A percentile compares a stretch with the other conserved stretches of the same genome.
Evolutionary conservation across 1,140 invertebrate species (phyloP).

Genomic region (Sycophila sp.): DNA sequence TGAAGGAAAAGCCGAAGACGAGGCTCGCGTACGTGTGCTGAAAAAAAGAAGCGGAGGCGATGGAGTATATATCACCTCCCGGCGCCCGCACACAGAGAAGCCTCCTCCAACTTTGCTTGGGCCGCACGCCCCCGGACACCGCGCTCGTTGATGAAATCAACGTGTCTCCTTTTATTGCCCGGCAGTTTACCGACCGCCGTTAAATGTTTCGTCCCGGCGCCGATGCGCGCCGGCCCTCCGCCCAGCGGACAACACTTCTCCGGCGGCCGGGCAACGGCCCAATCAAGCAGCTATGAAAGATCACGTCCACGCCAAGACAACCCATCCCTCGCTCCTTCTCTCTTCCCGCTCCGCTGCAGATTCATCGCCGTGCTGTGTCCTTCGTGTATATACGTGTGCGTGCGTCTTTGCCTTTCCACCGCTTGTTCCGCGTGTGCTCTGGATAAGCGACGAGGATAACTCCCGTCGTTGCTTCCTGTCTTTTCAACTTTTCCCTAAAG

Average conservation of each 20-base stretch:
- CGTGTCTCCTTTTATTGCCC: conserved; percentile 63
- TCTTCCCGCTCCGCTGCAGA: not conserved
- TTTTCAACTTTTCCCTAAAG: not conserved
- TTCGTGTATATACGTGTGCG: not conserved
- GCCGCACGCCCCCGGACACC: not conserved
- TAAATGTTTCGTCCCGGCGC: conserved; percentile 60
- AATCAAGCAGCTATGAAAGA: conserved; percentile 66
- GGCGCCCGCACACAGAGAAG: too few species aligned
- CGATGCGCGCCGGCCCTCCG: not conserved
- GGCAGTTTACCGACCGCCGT: conserved; percentile 49
- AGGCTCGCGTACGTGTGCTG: conserved; percentile 1
- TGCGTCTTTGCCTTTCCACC: not conserved
- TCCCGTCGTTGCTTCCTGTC: not conserved
- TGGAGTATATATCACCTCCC: not conserved
- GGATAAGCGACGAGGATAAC: not conserved
- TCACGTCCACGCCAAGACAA: conserved; percentile 58
- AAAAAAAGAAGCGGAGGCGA: not conserved
- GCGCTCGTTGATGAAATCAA: conserved; percentile 62
- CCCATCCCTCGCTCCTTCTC: conserved; percentile 37
- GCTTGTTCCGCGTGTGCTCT: not conserved
- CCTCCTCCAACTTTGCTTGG: too few species aligned
- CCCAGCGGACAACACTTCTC: not conserved
- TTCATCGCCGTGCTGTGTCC: not conserved
- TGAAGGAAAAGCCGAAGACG: conserved; percentile 1
- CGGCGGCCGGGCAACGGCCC: conserved; percentile 42